Conservation (phyloP, 2,888 invertebrate species). For the Drosophila anomalata region DNA sequence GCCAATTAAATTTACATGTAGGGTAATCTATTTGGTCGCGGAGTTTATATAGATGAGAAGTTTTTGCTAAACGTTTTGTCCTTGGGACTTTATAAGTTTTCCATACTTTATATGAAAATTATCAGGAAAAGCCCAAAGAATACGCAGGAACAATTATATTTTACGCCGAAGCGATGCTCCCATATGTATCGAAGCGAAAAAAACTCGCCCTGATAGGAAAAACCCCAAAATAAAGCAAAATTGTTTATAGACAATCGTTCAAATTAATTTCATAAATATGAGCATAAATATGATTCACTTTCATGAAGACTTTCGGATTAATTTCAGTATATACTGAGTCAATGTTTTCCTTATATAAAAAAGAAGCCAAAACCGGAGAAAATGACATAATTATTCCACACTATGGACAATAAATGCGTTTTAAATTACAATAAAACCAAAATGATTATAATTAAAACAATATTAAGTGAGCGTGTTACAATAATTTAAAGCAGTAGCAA, state of each 20-base stretch:
- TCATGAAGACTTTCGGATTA: neutral
- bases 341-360: too few relatives aligned
- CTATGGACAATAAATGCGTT: neutral
- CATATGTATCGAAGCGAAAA: too few relatives aligned
- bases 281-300: neutral
- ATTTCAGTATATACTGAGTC: too few relatives aligned
- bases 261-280: neutral
- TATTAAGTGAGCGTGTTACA: neutral
- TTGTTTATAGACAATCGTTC: too few relatives aligned
- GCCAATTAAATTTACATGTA: neutral
- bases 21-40: constrained; percentile 19
- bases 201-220: too few relatives aligned
- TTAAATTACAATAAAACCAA: neutral
- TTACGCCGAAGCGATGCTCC: too few relatives aligned
- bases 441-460: neutral
- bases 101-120: constrained; percentile 4
- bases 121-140: neutral
- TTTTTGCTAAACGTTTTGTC: neutral
- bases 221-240: too few relatives aligned
- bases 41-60: constrained; percentile 1
- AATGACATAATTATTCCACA: too few relatives aligned
- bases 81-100: constrained; percentile 11
- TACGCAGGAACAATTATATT: neutral
- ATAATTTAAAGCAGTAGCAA: neutral
- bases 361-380: too few relatives aligned